Percentiles rank a stretch among this genome's conserved stretches.
These are phyloP conservation scores for Serrognathus titanus DNA, from an alignment of 2,888 invertebrate species.

Conservation along the genomic window DNA sequence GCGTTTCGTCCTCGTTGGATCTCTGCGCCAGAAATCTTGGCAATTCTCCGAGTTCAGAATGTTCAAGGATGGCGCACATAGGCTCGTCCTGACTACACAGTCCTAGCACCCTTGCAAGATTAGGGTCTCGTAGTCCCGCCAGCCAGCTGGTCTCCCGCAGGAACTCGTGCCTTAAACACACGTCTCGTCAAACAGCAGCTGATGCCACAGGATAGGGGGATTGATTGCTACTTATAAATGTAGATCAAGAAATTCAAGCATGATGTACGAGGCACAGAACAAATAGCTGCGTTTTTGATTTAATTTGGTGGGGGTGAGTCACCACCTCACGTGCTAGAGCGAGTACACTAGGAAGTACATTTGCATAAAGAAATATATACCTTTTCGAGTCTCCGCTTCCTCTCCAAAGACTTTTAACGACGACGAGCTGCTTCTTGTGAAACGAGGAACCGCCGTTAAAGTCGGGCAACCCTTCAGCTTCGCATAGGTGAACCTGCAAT, in stretches of 20 bases:
- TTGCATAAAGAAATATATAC: conserved; percentile 41
- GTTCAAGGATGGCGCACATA: conserved; percentile 84
- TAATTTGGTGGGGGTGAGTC: conserved; percentile 18
- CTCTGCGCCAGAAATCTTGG: conserved; percentile 59
- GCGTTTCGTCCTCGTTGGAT: conserved; percentile 50
- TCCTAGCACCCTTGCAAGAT: conserved; percentile 78
- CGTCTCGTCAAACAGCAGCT: conserved; percentile 20
- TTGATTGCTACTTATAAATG: conserved; percentile 20
- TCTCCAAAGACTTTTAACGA: conserved; percentile 74
- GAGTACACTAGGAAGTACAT: not conserved
- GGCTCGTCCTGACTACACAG: conserved; percentile 78
- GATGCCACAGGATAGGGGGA: conserved; percentile 10
- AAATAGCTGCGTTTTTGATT: conserved; percentile 10
- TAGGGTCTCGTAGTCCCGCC: conserved; percentile 77
- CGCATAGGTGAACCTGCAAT: conserved; percentile 69
- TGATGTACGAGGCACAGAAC: not conserved
- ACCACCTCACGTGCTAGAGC: not conserved
- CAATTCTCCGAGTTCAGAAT: conserved; percentile 82
- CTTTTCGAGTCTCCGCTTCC: conserved; percentile 54
- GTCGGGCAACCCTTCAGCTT: conserved; percentile 71
- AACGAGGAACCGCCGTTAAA: conserved; percentile 62
- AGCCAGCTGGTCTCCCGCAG: conserved; percentile 83
- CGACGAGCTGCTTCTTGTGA: conserved; percentile 68
- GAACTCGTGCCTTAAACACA: conserved; percentile 71
- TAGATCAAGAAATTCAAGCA: conserved; percentile 16